A percentile compares a stretch with the other conserved stretches of the same genome.
phyloP scores from a whole-genome alignment of 2,797 vertebrate genomes.

The Acrocephalus scirpaceus region DNA sequence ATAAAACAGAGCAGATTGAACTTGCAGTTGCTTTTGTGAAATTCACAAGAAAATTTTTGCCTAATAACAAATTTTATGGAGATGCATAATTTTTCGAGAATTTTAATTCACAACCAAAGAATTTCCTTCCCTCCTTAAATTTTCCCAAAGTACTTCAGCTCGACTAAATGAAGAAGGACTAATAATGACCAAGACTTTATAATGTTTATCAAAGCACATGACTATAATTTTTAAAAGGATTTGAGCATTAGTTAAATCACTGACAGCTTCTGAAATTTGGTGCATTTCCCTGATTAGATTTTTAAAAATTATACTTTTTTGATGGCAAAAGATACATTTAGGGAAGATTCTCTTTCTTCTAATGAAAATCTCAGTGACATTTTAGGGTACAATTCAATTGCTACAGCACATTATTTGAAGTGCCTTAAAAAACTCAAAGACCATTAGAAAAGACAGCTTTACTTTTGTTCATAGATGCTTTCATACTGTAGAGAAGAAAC shows the following conservation, averaged over 20 bases:
- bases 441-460: neutral
- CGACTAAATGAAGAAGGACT: neutral
- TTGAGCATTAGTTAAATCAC: neutral
- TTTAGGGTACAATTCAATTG: neutral
- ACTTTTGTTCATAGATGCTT: neutral
- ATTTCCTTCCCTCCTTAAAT: neutral
- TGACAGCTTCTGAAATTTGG: neutral
- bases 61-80: neutral
- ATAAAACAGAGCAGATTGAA: neutral
- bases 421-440: neutral
- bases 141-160: neutral
- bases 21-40: neutral
- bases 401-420: neutral
- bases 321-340: neutral
- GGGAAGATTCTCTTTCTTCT: neutral
- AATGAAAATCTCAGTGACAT: rapidly evolving
- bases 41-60: neutral
- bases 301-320: neutral
- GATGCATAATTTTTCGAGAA: neutral
- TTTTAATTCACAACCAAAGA: neutral
- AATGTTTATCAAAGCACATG: neutral
- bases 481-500: neutral
- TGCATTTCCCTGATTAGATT: neutral
- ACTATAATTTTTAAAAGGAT: neutral
- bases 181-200: neutral